Conservation (phyloP, 2,113 vertebrate genomes). For the Jaculus jaculus region DNA sequence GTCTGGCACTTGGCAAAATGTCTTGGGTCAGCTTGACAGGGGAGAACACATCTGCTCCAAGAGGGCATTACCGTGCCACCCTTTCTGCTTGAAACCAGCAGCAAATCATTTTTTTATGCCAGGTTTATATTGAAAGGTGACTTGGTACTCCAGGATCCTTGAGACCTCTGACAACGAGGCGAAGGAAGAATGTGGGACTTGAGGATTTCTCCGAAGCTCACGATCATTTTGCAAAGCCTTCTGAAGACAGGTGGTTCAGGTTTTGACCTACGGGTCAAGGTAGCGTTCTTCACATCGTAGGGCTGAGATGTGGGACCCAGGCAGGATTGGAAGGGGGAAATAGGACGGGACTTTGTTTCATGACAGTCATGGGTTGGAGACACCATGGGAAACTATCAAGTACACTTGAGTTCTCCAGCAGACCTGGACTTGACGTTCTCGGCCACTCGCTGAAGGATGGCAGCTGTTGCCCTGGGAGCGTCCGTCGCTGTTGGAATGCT, state of each 20-base stretch:
- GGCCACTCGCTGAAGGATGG: background rate
- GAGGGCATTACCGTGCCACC: background rate
- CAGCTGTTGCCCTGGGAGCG: background rate
- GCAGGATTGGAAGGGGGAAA: background rate
- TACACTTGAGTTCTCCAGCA: background rate
- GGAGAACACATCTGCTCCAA: background rate
- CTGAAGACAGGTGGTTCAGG: background rate
- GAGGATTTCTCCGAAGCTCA: background rate
- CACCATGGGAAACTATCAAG: background rate
- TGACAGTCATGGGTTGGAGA: background rate
- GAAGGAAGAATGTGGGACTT: background rate
- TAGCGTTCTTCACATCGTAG: background rate
- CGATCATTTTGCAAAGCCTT: background rate
- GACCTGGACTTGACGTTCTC: background rate
- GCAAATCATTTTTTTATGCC: background rate
- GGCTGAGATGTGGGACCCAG: background rate
- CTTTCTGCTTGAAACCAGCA: background rate
- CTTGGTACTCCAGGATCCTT: background rate
- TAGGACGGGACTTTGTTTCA: background rate
- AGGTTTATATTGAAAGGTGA: background rate
- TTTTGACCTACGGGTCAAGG: background rate
- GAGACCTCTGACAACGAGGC: background rate
- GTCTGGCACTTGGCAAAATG: conserved; percentile 6
- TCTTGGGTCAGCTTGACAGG: background rate
- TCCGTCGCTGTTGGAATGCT: background rate